phyloP scores from a whole-genome alignment of 1,140 invertebrate species.

The Belonocnema kinseyi region DNA sequence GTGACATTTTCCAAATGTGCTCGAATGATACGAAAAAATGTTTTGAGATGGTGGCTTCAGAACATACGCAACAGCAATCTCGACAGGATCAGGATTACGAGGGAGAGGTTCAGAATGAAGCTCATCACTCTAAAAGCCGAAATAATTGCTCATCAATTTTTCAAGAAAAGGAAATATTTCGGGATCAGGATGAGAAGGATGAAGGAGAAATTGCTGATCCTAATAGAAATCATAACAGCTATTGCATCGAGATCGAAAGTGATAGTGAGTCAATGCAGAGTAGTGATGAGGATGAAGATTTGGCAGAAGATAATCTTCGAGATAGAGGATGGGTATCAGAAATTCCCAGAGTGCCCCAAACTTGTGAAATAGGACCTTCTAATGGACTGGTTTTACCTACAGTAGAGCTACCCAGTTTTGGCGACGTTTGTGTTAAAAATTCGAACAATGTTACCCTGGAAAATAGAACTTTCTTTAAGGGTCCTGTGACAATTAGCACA shows the following conservation, averaged over 20 bases:
- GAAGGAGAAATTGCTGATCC: not conserved
- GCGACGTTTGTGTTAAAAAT: slow-evolving; percentile 77
- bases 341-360: slow-evolving; percentile 38
- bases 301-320: slow-evolving; percentile 46
- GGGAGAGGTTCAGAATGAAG: not conserved
- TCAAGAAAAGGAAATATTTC: not conserved
- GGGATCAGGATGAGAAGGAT: not conserved
- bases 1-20: slow-evolving; percentile 36
- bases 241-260: slow-evolving; percentile 1
- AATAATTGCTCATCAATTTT: not conserved
- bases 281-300: slow-evolving; percentile 56
- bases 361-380: slow-evolving; percentile 35
- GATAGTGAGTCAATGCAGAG: slow-evolving; percentile 47
- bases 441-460: slow-evolving; percentile 81
- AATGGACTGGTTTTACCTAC: slow-evolving; percentile 38
- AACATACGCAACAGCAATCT: slow-evolving; percentile 40
- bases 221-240: not conserved
- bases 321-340: slow-evolving; percentile 52
- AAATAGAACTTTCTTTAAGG: slow-evolving; percentile 80
- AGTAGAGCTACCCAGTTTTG: slow-evolving; percentile 66
- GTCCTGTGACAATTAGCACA: slow-evolving; percentile 81
- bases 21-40: not conserved
- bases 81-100: slow-evolving; percentile 41
- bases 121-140: not conserved
- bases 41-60: slow-evolving; percentile 52